Evolutionary conservation across 2,797 vertebrate species (phyloP), one percentile per base, ranked within the genome.

Genomic region (Channallabes apus): DNA sequence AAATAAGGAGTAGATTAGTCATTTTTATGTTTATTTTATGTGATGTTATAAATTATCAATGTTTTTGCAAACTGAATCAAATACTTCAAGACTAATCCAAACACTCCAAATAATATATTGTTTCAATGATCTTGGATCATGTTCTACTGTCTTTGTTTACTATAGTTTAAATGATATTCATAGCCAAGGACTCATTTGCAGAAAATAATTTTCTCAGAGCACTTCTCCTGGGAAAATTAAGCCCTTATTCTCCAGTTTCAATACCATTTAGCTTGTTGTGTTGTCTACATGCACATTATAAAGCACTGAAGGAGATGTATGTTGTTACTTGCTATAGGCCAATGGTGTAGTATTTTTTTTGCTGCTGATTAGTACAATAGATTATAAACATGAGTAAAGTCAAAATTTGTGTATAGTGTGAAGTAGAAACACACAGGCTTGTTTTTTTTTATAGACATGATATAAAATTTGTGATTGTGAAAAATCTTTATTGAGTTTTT

Each of bases 231-330:
- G 6, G 14, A 17, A 15, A 67, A 81, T 65, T 8, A 18, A 65
- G 17, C 29, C 61, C 65, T 1, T 17, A 9, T 59, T 46, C 38
- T 22, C n/a, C n/a, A 61, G 6, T 46, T 61, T 72, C 29, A 62
- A 71, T 51, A 64, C 56, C 18, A 29, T 59, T 82, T 59, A 69
- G 51, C 32, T 24, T 62, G 6, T 41, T 56, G 54, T 41, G 32
- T 38, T 15, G 15, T 72, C 11, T 64, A 56, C 22, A 41, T 69
- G 27, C n/a, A 29, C 8, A 35, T 77, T 12, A 72, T 85, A 75
- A 82, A 82, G 41, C 84, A 85, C n/a, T 59, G 24, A 76, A 67
- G n/a, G 51, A 58, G 15, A 61, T 20, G 35, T 62, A 54, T 56
- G 85, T 78, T 79, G 6, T 27, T 35, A 82, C 14, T 67, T 81